Evolutionary conservation across 1,140 invertebrate genomes (phyloP), one percentile per base, ranked within the genome.

Genomic region (Fopius arisanus): DNA sequence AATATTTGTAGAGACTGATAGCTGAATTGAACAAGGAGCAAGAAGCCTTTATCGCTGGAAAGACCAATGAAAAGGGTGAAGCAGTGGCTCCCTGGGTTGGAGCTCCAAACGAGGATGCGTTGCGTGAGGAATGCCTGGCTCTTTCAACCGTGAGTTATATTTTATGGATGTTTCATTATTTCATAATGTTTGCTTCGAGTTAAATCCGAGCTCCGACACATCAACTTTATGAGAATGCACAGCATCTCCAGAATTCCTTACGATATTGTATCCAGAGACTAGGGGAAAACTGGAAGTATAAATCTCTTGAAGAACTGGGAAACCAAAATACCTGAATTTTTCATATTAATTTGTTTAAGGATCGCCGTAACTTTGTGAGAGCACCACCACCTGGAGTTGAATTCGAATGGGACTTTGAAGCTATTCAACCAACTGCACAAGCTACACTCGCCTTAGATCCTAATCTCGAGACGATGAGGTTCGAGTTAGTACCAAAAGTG

Each of bases 401-500:
- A 86, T 99, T 98, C 87, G 92, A 96, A 65, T 99, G 99, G 91
- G 96, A 98, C 84, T 97, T 97, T 86, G 95, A 97, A 82, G 91
- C 93, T 66, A 93, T 94, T 86, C 94, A 95, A 87, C 96, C 97
- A 37, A 91, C 98, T 79, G 97, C 98, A 66, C 91, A 96, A 88
- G 95, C 96, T 77, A 96, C 97, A 79, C 93, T 99, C 86, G 93
- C 94, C 79, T 93, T 98, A 86, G 98, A 99, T 90, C 93, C 95
- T 67, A 97, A 97, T 88, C 91, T 99, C 78, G 94, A 97, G 88
- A 95, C 96, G 88, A 98, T 99, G 96, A 94, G 98, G 88, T 99
- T 98, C 90, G 96, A 98, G 87, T 91, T 99, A 77, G 98, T 99
- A 80, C 98, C 98, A 77, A 99, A 99, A 95, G 92, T 96, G 94